phyloP scores from a whole-genome alignment of 1,140 invertebrate genomes.

The Semibalanus balanoides region DNA sequence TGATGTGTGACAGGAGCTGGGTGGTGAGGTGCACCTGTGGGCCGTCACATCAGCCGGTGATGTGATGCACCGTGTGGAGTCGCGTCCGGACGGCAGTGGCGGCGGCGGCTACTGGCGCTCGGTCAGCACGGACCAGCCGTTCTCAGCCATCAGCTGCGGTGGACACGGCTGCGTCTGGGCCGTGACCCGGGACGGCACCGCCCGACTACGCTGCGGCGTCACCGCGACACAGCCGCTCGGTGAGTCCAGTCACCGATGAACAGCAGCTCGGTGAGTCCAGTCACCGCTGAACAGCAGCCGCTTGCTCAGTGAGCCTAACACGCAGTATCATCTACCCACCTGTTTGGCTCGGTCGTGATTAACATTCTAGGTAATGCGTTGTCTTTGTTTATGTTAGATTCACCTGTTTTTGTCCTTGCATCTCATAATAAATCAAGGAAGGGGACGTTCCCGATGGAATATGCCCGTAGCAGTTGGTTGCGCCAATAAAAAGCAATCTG shows the following conservation, averaged over 20 bases:
- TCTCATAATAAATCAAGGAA: too few relatives aligned
- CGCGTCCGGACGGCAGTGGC: slow-evolving; percentile 40
- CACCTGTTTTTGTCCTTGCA: too few relatives aligned
- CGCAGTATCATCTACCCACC: too few relatives aligned
- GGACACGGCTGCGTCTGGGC: slow-evolving; percentile 64
- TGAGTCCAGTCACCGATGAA: slow-evolving; percentile 23
- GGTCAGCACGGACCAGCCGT: slow-evolving; percentile 54
- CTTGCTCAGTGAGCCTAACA: too few relatives aligned
- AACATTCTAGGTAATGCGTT: too few relatives aligned
- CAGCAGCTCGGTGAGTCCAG: neutral
- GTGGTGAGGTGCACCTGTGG: slow-evolving; percentile 47
- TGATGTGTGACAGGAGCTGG: slow-evolving; percentile 12
- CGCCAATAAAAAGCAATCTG: too few relatives aligned
- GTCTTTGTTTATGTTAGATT: too few relatives aligned
- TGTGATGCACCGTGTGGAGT: slow-evolving; percentile 49
- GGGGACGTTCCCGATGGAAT: too few relatives aligned
- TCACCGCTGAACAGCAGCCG: too few relatives aligned
- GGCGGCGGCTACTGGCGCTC: slow-evolving; percentile 50
- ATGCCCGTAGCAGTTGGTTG: too few relatives aligned
- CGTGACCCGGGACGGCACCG: slow-evolving; percentile 64
- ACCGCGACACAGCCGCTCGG: slow-evolving; percentile 24
- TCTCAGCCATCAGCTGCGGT: slow-evolving; percentile 47
- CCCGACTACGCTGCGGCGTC: slow-evolving; percentile 38
- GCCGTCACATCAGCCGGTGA: slow-evolving; percentile 67
- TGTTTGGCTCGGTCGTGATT: too few relatives aligned